Evolutionary conservation across 2,888 invertebrate genomes (phyloP).

Genomic region (Ophioninae sp.): DNA sequence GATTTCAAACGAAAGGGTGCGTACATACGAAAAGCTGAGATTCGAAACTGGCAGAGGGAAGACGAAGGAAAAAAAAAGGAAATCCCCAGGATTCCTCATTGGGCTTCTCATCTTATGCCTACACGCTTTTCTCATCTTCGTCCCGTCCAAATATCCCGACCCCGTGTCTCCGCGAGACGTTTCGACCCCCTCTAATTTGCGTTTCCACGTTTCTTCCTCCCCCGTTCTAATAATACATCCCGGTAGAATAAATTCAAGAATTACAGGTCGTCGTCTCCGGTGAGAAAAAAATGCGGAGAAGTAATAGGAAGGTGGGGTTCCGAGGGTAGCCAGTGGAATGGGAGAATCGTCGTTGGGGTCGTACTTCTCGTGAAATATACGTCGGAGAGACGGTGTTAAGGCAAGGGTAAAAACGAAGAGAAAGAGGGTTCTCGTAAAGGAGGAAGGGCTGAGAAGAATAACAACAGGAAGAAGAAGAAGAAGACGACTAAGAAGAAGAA

Average conservation of each 20-base stretch:
- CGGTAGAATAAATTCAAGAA: conserved; percentile 55
- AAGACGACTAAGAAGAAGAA: conserved; percentile 8
- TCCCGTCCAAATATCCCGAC: conserved; percentile 16
- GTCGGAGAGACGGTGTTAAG: conserved; percentile 47
- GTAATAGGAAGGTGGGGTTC: conserved; percentile 7
- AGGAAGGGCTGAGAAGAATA: conserved; percentile 28
- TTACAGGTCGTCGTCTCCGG: conserved; percentile 46
- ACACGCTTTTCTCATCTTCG: conserved; percentile 10
- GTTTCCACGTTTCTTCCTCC: conserved; percentile 39
- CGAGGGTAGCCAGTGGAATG: conserved; percentile 9
- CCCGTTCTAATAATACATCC: conserved; percentile 51
- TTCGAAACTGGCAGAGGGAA: conserved; percentile 1
- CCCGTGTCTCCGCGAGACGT: conserved; percentile 26
- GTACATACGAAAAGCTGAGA: background rate
- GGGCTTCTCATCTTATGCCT: conserved; percentile 3
- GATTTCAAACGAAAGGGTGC: conserved; percentile 1
- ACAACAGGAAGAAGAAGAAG: conserved; percentile 25
- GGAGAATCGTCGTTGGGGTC: conserved; percentile 51
- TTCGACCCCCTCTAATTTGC: conserved; percentile 56
- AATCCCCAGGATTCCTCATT: conserved; percentile 5
- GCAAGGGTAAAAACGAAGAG: conserved; percentile 27
- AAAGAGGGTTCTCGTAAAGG: conserved; percentile 16
- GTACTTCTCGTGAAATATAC: conserved; percentile 55
- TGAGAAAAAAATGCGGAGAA: background rate
- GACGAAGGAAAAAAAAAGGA: background rate